Evolutionary conservation across 2,797 vertebrate species (phyloP).

Genomic region (Sebastolobus alascanus): DNA sequence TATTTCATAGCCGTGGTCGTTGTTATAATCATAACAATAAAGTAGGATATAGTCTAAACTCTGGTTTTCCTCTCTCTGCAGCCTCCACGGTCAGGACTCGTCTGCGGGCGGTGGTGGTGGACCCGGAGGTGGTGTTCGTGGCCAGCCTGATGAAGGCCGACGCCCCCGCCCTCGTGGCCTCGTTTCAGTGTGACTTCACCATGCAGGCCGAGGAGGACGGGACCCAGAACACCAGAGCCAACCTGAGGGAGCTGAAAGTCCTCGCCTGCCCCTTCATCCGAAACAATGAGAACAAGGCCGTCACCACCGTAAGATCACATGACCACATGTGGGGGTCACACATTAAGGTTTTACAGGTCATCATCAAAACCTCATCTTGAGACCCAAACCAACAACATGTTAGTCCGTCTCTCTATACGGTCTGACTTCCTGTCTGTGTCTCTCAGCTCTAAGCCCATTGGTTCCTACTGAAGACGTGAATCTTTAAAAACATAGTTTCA

Average conservation of each 20-base stretch:
- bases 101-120: slow-evolving; percentile 89
- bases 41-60: background rate
- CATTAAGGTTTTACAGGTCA: too few relatives aligned
- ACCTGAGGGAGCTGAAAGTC: slow-evolving; percentile 89
- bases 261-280: slow-evolving; percentile 94
- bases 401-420: too few relatives aligned
- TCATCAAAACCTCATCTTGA: too few relatives aligned
- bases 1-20: too few relatives aligned
- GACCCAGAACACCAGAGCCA: slow-evolving; percentile 86
- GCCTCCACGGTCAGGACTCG: slow-evolving; percentile 70
- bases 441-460: too few relatives aligned
- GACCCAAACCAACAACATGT: too few relatives aligned
- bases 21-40: too few relatives aligned
- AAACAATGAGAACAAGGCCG: slow-evolving; percentile 79
- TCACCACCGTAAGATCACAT: slow-evolving; percentile 89
- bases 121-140: slow-evolving; percentile 97
- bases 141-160: slow-evolving; percentile 91
- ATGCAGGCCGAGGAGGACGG: slow-evolving; percentile 78
- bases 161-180: slow-evolving; percentile 91
- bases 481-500: too few relatives aligned
- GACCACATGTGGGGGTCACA: background rate
- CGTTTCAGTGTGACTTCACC: slow-evolving; percentile 90
- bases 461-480: too few relatives aligned
- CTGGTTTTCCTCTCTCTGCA: slow-evolving; percentile 17
- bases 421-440: too few relatives aligned